These are phyloP conservation scores for Synanthedon myopaeformis DNA, from an alignment of 2,888 invertebrate genomes.

Conservation along the genomic window DNA sequence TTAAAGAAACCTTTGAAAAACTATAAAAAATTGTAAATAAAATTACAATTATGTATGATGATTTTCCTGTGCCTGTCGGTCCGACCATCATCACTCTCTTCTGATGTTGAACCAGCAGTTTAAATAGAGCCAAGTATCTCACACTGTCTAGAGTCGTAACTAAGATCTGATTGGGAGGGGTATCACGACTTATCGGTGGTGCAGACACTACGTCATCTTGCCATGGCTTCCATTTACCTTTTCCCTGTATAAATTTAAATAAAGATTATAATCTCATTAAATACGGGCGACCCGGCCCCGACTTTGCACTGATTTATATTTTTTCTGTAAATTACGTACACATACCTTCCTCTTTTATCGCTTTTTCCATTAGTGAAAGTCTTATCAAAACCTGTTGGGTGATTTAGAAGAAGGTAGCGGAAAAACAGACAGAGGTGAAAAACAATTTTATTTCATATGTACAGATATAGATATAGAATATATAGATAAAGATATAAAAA, in stretches of 20 bases:
- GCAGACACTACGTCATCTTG: constrained; percentile 82
- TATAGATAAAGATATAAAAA: too few relatives aligned
- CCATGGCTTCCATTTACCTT: constrained; percentile 95
- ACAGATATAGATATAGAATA: too few relatives aligned
- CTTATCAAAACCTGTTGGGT: too few relatives aligned
- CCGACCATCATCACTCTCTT: constrained; percentile 91
- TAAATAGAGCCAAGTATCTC: constrained; percentile 83
- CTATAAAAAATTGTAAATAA: neutral
- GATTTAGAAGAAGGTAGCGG: too few relatives aligned
- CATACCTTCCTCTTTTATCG: too few relatives aligned
- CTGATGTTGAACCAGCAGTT: constrained; percentile 81
- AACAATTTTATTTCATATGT: too few relatives aligned
- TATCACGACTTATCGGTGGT: constrained; percentile 86
- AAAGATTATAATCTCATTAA: too few relatives aligned
- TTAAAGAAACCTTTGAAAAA: neutral
- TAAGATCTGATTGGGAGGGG: constrained; percentile 94
- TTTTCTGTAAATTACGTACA: too few relatives aligned
- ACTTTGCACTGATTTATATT: too few relatives aligned
- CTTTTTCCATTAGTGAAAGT: too few relatives aligned
- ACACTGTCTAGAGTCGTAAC: constrained; percentile 94
- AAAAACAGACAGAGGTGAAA: too few relatives aligned
- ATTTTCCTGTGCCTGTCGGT: constrained; percentile 96
- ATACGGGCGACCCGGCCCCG: too few relatives aligned
- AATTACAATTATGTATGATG: constrained; percentile 83
- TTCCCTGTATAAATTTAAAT: constrained; percentile 65